These are phyloP conservation scores for Lagorchestes hirsutus DNA, from an alignment of 2,797 vertebrate genomes.

Conservation along the genomic window DNA sequence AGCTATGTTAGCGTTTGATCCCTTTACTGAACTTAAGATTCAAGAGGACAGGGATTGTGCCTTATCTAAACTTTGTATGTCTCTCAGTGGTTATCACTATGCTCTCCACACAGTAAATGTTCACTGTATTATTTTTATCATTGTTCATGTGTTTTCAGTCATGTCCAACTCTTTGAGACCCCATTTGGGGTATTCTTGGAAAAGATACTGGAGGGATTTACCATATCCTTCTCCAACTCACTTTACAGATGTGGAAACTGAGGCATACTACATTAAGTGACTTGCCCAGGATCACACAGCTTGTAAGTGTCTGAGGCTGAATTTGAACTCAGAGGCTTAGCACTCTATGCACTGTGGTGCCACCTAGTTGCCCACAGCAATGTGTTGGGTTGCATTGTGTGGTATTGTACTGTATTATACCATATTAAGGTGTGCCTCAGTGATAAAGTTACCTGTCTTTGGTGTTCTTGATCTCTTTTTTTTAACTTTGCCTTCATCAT, in stretches of 20 bases:
- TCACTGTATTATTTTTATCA: background rate
- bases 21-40: background rate
- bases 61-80: background rate
- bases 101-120: background rate
- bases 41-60: background rate
- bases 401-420: background rate
- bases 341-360: background rate
- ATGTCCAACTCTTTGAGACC: background rate
- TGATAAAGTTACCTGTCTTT: constrained; percentile 29
- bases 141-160: background rate
- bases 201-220: no score
- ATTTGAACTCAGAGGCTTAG: background rate
- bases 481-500: constrained; percentile 52
- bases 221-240: background rate
- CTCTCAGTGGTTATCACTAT: background rate
- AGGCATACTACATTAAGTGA: background rate
- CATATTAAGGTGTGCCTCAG: background rate
- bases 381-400: background rate
- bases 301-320: background rate
- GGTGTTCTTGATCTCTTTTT: background rate
- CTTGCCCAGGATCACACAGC: background rate
- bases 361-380: background rate
- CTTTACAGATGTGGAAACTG: background rate
- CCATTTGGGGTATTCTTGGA: no score
- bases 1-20: background rate